Conservation (phyloP, 2,113 vertebrate species). For the Lagopus muta region DNA sequence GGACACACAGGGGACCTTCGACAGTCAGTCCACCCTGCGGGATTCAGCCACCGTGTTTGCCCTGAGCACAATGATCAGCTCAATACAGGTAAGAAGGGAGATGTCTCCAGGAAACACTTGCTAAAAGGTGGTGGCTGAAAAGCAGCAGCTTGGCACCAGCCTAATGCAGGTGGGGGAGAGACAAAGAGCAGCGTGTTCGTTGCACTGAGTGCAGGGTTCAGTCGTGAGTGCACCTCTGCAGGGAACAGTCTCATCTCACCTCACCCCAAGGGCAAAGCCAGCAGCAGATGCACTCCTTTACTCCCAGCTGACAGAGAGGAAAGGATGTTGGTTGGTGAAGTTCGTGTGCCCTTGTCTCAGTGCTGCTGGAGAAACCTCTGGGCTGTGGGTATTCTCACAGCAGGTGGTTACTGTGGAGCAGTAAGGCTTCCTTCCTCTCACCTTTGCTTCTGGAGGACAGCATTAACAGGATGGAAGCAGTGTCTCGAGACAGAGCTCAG, state of each 20-base stretch:
- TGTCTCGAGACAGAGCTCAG: background rate
- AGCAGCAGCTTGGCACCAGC: background rate
- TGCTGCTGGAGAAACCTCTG: background rate
- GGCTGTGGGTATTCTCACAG: background rate
- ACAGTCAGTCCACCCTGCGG: conserved; percentile 96
- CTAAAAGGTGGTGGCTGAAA: background rate
- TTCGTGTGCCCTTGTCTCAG: background rate
- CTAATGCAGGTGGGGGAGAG: background rate
- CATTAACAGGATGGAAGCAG: background rate
- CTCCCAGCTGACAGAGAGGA: background rate
- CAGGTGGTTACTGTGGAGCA: background rate
- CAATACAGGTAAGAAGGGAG: conserved; percentile 90
- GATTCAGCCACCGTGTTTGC: conserved; percentile 98
- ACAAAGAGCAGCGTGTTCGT: background rate
- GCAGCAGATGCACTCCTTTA: background rate
- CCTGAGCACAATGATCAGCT: conserved; percentile 99
- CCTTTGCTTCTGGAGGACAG: background rate
- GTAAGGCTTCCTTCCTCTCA: fast-evolving
- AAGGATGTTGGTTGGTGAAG: background rate
- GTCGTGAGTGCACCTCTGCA: background rate
- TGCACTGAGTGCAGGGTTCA: background rate
- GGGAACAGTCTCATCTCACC: background rate
- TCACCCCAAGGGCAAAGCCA: background rate
- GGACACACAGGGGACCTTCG: conserved; percentile 98
- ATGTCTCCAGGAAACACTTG: background rate